Evolutionary conservation across 2,113 vertebrate genomes (phyloP), one percentile per base, ranked within the genome.

Genomic region (Bufo gargarizans): DNA sequence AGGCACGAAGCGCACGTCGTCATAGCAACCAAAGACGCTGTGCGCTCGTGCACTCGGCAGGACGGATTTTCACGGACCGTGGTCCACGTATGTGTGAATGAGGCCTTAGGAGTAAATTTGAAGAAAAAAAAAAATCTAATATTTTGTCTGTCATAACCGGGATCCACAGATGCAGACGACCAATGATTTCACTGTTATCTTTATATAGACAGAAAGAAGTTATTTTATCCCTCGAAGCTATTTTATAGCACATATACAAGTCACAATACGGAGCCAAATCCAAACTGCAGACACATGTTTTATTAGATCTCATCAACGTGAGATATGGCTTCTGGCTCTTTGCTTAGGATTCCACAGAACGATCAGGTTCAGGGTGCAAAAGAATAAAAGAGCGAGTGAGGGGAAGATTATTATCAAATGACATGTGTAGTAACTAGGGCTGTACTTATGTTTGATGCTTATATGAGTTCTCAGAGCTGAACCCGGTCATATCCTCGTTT

Each of bases 251-350:
- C 11, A 58, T 14, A 58, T 58, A 59, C 53, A 56, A 56, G 50
- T 56, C 6, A 58, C 12, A 22, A 56, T 6, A 55, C 50, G 56
- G 76, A 78, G 55, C 53, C 55, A 80, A 22, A 55, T 58, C n/a
- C 49, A 80, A 80, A 80, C 8, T 59, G 53, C 13, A 80, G 77
- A 58, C 55, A 80, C n/a, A 80, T 80, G 55, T 80, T 56, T 80
- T 80, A 80, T 80, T 80, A 59, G 55, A 80, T 43, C n/a, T 80
- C 53, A 59, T 56, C 77, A 80, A 33, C 53, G 33, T 80, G 77
- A 80, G 6, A 80, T 80, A 59, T 58, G 53, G n/a, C 43, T 58
- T 80, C 53, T 80, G 50, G n/a, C 55, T 33, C 55, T 58, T 17
- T 55, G 22, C n/a, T 43, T 33, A 16, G 43, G 77, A 80, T 80